These are phyloP conservation scores for Heliconius hewitsoni DNA, from an alignment of 1,140 invertebrate species.

Conservation along the genomic window DNA sequence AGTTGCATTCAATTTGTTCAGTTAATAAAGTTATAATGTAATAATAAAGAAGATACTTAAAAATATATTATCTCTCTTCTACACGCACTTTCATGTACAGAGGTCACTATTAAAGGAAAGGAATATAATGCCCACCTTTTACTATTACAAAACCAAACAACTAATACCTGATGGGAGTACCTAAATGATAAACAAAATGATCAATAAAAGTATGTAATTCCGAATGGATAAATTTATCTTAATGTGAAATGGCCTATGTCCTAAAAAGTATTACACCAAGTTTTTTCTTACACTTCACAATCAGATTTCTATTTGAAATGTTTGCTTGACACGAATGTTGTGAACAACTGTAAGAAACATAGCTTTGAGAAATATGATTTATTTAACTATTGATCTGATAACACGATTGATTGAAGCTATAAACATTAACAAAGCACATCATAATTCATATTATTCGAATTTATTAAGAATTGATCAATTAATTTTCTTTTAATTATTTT, in stretches of 20 bases:
- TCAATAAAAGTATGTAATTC: too few relatives aligned
- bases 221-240: neutral
- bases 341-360: conserved; percentile 17
- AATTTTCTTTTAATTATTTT: neutral
- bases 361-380: conserved; percentile 23
- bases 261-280: neutral
- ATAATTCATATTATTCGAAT: neutral
- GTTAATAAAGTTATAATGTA: too few relatives aligned
- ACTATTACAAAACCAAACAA: neutral
- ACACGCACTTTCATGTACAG: neutral
- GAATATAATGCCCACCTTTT: neutral
- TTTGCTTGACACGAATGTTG: conserved; percentile 20
- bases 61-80: neutral
- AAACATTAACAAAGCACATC: neutral
- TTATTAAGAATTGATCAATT: neutral
- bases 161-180: neutral
- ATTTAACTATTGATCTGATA: neutral
- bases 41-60: neutral
- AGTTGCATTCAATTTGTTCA: too few relatives aligned
- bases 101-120: neutral
- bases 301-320: conserved; percentile 25
- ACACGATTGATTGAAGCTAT: neutral
- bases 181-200: neutral
- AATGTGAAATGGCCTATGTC: neutral
- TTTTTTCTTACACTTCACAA: conserved; percentile 9